Base-by-base conservation (phyloP, 2,113 vertebrate genomes). In the Cebus imitator region DNA sequence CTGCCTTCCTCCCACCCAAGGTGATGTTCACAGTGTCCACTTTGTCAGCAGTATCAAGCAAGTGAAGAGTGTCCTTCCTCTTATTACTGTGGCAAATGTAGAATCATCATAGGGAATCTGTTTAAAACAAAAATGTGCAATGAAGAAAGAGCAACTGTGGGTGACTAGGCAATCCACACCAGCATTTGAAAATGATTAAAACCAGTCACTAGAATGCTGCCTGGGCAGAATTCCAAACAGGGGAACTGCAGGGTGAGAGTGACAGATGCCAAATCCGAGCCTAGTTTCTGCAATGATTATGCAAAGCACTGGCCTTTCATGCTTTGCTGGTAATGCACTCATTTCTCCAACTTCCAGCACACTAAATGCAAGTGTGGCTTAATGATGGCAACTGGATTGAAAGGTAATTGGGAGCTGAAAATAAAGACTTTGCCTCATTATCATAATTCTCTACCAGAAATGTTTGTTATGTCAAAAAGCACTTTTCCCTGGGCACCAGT, bases 361-460 rank as follows among this genome's bases (percentile, higher is more conserved):
- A 30, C 81, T 70, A 76, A 86, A 79, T 50, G 52, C 79, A 73
- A 91, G 83, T 18, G 3, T 6, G 8, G 50, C 35, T 80, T 93
- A 96, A 97, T 93, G 95, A 91, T 6, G 3, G 83, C 12, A 20
- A 45, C 75, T 90, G 76, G 79, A 93, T 0, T 66, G 89, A 89
- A 94, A 96, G 72, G 94, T 88, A 96, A 96, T 45, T 95, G 83
- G 89, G 64, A 86, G 64, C 88, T 78, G 86, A 73, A 96, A 95
- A 93, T 45, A 94, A 55, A 95, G 85, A 90, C 37, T 76, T 45
- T 52, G n/a, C n/a, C 40, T 94, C 96, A 61, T 96, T 98, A 94
- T 66, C 57, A 93, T 84, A 91, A 96, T 83, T 91, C 78, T 88
- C 90, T 52, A 58, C 27, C 64, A 93, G 87, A 87, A 96, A 80